Evolutionary conservation across 1,140 invertebrate species (phyloP).

Genomic region (Rhopalosiphum padi): DNA sequence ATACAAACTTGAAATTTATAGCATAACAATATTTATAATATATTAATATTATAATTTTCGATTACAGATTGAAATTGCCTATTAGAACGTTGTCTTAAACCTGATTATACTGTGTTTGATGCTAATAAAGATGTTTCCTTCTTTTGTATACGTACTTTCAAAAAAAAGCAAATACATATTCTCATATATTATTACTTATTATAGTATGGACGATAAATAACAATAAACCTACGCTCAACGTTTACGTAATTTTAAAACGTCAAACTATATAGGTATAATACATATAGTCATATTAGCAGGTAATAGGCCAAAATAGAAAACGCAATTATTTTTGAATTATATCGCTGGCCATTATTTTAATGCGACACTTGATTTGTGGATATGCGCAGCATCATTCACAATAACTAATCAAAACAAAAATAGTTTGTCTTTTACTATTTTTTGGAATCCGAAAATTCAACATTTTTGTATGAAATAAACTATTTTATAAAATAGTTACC

Average conservation of each 20-base stretch:
- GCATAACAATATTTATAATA: background rate
- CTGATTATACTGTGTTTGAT: background rate
- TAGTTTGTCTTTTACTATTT: background rate
- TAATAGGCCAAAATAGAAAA: background rate
- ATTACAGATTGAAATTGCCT: background rate
- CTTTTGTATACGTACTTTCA: background rate
- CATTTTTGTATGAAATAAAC: background rate
- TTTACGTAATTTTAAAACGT: background rate
- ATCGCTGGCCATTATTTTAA: background rate
- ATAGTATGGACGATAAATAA: background rate
- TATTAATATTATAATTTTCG: background rate
- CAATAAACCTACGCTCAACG: background rate
- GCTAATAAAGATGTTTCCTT: background rate
- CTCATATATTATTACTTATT: background rate
- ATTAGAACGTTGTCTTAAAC: background rate
- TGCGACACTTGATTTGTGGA: background rate
- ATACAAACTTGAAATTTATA: background rate
- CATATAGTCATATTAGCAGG: background rate
- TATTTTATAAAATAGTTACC: background rate
- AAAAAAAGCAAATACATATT: background rate
- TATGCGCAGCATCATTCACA: background rate
- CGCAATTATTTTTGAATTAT: conserved; percentile 5
- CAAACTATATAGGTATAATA: background rate
- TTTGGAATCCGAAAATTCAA: background rate
- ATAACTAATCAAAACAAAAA: conserved; percentile 9